Base-by-base conservation (phyloP, 1,140 invertebrate genomes). In the Heliconius melpomene region DNA sequence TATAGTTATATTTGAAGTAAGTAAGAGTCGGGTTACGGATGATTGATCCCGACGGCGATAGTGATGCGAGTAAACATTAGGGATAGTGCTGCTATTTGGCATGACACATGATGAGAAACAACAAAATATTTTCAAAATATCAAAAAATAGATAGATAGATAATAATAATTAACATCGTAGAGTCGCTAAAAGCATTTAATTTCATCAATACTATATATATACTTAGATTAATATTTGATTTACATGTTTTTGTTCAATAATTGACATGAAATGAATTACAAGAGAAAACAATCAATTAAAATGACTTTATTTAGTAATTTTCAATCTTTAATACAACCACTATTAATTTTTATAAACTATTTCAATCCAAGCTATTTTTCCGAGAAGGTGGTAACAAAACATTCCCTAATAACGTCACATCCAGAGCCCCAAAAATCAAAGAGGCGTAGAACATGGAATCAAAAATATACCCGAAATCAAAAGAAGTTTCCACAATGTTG, bases 391-490 rank as follows among this genome's bases (percentile, higher is more conserved):
- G 23, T 66, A 66, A 29, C 74, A 60, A 83, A 82, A 86, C 72
- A 81, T 78, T 76, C 54, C 78, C 74, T 78, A 83, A 79, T 74
- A 75, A 82, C 78, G 83, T 87, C 84, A 87, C 83, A 85, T 85
- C 80, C 84, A 86, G 82, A 78, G 74, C 88, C 86, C 83, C 77
- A 79, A 86, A 87, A 88, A 86, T 87, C 89, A 91, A 88, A 86
- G 81, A 82, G 70, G 85, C 90, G 85, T 90, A 85, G 88, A 87
- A 91, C 87, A 91, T 89, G 86, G 82, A 91, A 91, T 91, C 90
- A 92, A 92, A 92, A 92, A 91, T 90, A 90, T 88, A 91, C 91
- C 88, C 85, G 80, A 89, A 88, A 91, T 93, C 91, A 93, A 92
- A 88, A 91, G 88, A 82, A 87, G 78, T 87, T 89, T 93, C 89